Evolutionary conservation across 2,888 invertebrate genomes (phyloP).

Genomic region (Timandra comae): DNA sequence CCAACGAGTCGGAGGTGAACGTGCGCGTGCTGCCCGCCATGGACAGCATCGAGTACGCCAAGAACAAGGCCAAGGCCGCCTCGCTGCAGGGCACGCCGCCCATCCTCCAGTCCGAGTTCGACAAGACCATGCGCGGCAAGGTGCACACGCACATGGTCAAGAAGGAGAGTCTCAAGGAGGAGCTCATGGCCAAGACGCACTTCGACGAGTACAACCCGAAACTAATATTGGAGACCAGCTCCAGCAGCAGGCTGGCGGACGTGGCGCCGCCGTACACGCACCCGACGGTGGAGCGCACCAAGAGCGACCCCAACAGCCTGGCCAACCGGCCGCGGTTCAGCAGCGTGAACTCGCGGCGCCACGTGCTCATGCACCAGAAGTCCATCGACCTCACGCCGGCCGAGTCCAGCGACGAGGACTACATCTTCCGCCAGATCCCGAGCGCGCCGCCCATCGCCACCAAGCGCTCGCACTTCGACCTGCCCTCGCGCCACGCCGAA

Average conservation of each 20-base stretch:
- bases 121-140: conserved; percentile 62
- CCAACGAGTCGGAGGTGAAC: conserved; percentile 71
- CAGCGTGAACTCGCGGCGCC: conserved; percentile 84
- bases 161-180: conserved; percentile 78
- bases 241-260: conserved; percentile 70
- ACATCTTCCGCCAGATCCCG: conserved; percentile 84
- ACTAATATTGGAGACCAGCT: conserved; percentile 70
- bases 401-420: conserved; percentile 90
- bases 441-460: conserved; percentile 84
- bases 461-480: conserved; percentile 82
- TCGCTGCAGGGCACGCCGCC: conserved; percentile 61
- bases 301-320: conserved; percentile 89
- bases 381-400: conserved; percentile 90
- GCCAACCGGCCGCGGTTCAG: conserved; percentile 84
- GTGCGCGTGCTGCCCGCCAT: conserved; percentile 68
- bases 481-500: conserved; percentile 76
- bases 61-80: conserved; percentile 64
- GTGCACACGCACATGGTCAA: conserved; percentile 60
- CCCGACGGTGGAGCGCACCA: conserved; percentile 87
- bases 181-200: conserved; percentile 80
- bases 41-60: conserved; percentile 75
- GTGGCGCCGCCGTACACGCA: conserved; percentile 76
- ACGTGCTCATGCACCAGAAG: conserved; percentile 89
- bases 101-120: conserved; percentile 79
- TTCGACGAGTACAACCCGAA: conserved; percentile 86